These are phyloP conservation scores for Alligator mississippiensis DNA, from an alignment of 2,113 vertebrate genomes.

Conservation along the genomic window DNA sequence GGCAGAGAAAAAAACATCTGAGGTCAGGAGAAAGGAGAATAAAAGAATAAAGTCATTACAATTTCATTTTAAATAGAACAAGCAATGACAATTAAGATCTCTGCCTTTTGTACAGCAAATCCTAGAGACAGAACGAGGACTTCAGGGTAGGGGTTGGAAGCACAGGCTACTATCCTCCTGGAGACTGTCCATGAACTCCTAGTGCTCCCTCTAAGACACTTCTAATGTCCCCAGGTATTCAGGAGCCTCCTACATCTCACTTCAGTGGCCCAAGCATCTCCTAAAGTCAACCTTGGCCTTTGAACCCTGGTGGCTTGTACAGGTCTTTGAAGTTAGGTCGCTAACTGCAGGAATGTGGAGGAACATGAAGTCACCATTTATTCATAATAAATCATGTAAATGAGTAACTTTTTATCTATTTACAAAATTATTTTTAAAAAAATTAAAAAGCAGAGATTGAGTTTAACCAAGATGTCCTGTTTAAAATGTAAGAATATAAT, in stretches of 20 bases:
- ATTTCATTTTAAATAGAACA: background rate
- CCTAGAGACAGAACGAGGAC: background rate
- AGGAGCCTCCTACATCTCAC: background rate
- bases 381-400: no score
- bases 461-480: background rate
- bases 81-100: background rate
- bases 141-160: background rate
- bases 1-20: background rate
- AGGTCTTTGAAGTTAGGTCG: background rate
- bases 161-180: background rate
- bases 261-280: background rate
- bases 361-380: no score
- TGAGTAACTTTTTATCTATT: no score
- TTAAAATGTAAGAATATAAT: background rate
- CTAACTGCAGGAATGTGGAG: no score
- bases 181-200: background rate
- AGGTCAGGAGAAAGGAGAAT: background rate
- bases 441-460: background rate
- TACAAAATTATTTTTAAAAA: no score
- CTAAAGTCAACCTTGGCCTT: background rate
- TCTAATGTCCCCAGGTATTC: background rate
- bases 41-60: background rate
- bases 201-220: background rate
- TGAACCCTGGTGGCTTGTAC: background rate
- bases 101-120: background rate